Conservation (phyloP, 2,113 vertebrate genomes). For the Chlorodrepanis virens region DNA sequence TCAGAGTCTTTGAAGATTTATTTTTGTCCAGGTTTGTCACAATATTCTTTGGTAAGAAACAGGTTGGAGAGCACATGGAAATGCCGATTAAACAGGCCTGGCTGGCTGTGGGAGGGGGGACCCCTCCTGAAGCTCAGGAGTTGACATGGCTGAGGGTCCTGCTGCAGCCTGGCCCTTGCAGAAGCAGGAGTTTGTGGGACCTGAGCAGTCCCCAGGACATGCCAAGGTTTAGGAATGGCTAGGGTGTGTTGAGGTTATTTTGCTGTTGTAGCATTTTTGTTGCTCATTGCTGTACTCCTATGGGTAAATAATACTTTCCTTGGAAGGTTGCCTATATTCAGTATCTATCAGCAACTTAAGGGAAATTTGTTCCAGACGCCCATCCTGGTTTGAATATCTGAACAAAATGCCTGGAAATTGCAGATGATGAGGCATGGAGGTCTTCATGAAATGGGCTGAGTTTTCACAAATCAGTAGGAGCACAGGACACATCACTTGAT, state of each 20-base stretch:
- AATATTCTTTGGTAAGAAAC: neutral
- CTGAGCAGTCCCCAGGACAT: neutral
- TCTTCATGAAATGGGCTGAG: neutral
- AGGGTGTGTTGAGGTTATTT: neutral
- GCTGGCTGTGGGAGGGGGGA: neutral
- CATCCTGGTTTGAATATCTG: neutral
- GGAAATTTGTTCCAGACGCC: neutral
- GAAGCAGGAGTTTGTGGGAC: neutral
- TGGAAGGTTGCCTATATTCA: neutral
- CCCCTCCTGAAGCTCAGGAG: neutral
- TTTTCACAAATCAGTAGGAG: neutral
- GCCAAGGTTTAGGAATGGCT: neutral
- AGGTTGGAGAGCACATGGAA: neutral
- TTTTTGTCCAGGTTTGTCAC: neutral
- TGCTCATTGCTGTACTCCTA: neutral
- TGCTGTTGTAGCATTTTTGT: neutral
- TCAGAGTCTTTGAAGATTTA: neutral
- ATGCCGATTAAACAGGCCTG: neutral
- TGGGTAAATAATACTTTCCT: neutral
- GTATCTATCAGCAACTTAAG: neutral
- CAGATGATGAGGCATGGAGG: neutral
- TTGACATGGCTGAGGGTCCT: neutral
- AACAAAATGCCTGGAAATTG: neutral
- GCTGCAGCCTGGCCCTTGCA: rapidly evolving
- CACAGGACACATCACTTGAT: neutral